Evolutionary conservation across 2,888 invertebrate species (phyloP), one percentile per base, ranked within the genome.

Genomic region (Tromatobia lineatoria): DNA sequence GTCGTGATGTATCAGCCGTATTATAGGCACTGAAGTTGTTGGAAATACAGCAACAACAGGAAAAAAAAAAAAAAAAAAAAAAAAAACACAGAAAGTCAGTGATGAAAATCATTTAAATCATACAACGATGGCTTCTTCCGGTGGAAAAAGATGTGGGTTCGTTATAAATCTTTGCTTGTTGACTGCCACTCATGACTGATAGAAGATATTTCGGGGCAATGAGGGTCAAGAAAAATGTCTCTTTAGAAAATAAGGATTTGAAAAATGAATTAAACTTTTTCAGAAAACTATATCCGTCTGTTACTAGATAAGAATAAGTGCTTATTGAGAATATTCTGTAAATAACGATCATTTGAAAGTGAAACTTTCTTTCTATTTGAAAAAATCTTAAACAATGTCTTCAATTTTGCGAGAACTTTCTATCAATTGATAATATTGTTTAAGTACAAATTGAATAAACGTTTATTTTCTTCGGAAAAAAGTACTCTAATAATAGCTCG

Each of bases 1-100:
- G 67, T 90, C 90, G 38, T 90, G 88, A 84, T 91, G 91, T 66
- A 91, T 92, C 87, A 91, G 57, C 29, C 91, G 89, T 85, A 91
- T 90, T 76, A 89, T 88, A 38, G 92, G 90, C 80, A 90, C 92
- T 92, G 86, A 54, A 85, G 85, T 80, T 76, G 82, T 80, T 13
- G 50, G 38, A 34, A 47, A 47, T 70, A 75, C 42, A 66, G n/a
- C 29, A 59, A 18, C 59, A n/a, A 45, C 61, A 25, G 52, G 20
- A 59, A 25, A 13, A 38, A 73, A 67, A 29, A 38, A 13, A 6
- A 77, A 50, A 75, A 38, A 61, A 57, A 70, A 42, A 3, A 52
- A 13, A 57, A 42, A 57, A n/a, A n/a, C n/a, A 29, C 29, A 29
- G 4, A 29, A 29, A 29, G 29, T 29, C 29, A 29, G 29, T 3